Base-by-base conservation (phyloP, 2,113 vertebrate genomes). In the Amphiprion percula region DNA sequence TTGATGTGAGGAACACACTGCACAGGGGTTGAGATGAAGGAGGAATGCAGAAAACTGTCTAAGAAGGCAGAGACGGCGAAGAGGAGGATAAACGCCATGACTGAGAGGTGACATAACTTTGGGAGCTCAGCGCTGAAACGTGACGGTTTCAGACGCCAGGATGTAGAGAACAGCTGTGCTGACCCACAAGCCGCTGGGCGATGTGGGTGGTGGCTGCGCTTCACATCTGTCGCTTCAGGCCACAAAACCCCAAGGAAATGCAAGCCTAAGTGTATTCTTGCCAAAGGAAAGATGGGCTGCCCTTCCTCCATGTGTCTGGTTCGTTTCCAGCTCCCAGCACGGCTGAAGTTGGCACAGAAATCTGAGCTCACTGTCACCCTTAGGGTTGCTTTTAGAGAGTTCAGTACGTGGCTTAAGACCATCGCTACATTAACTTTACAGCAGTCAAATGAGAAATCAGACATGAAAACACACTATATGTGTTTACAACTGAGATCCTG, bases 61-160 rank as follows among this genome's bases (percentile, higher is more conserved):
- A 61, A 79, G 68, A 74, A 79, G 62, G 28, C 28, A 75, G 39
- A 24, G 49, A 61, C 24, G 33, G 33, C n/a, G 33, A 56, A 30
- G 21, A 53, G 14, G 39, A 50, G 50, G 68, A 76, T 73, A 86
- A 83, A 82, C 63, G 56, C 52, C 33, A 26, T 24, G 86, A 77
- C 64, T 30, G 10, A 63, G 77, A 79, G 80, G 74, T 88, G 90
- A 83, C 87, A 74, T 77, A 83, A 78, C 59, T 84, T 55, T 80
- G 70, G 64, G 52, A 15, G 64, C 60, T 87, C 81, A 83, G 74
- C 59, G n/a, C 50, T 33, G 39, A 49, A 77, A 17, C 61, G 84
- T 61, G 73, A 68, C 53, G 15, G 23, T 21, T 74, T 74, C 72
- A 50, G 61, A 23, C 69, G 58, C 19, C 82, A 15, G 54, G 68